Evolutionary conservation across 1,140 invertebrate genomes (phyloP).

Genomic region (Trissolcus basalis): DNA sequence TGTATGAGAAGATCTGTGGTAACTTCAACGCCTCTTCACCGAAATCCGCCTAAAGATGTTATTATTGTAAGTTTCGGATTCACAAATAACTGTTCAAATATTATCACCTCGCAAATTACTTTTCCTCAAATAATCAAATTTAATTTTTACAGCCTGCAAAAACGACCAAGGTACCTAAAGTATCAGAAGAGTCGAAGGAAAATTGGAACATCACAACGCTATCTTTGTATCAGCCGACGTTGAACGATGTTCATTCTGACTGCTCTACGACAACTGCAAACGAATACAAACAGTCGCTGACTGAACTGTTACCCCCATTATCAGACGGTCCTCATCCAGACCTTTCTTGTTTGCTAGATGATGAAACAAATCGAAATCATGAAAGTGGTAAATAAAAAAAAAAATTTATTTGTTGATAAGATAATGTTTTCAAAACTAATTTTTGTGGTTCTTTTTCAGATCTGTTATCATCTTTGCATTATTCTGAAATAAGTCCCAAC

Average conservation of each 20-base stretch:
- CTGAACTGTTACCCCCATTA: conserved; percentile 68
- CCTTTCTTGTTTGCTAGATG: conserved; percentile 65
- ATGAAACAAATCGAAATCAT: conserved; percentile 64
- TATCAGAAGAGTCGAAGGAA: conserved; percentile 73
- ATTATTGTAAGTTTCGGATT: conserved; percentile 47
- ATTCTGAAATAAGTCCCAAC: conserved; percentile 66
- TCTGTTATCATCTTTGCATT: conserved; percentile 70
- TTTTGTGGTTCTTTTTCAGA: conserved; percentile 59
- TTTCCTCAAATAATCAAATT: too few relatives aligned
- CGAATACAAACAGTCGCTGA: conserved; percentile 63
- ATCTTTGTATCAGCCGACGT: conserved; percentile 62
- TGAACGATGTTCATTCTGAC: conserved; percentile 55
- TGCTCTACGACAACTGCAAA: conserved; percentile 52
- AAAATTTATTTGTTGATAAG: not conserved
- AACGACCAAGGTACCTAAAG: conserved; percentile 62
- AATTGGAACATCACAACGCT: conserved; percentile 70
- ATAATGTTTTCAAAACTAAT: too few relatives aligned
- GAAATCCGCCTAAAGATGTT: conserved; percentile 65
- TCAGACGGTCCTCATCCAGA: conserved; percentile 64
- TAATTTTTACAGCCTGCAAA: conserved; percentile 60
- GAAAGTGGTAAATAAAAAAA: conserved; percentile 10
- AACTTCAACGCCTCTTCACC: conserved; percentile 72
- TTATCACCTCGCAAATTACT: too few relatives aligned
- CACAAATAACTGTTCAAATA: too few relatives aligned
- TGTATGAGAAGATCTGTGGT: conserved; percentile 74